These are phyloP conservation scores for Lasioglossum oenotherae DNA, from an alignment of 2,888 invertebrate genomes.

Conservation along the genomic window DNA sequence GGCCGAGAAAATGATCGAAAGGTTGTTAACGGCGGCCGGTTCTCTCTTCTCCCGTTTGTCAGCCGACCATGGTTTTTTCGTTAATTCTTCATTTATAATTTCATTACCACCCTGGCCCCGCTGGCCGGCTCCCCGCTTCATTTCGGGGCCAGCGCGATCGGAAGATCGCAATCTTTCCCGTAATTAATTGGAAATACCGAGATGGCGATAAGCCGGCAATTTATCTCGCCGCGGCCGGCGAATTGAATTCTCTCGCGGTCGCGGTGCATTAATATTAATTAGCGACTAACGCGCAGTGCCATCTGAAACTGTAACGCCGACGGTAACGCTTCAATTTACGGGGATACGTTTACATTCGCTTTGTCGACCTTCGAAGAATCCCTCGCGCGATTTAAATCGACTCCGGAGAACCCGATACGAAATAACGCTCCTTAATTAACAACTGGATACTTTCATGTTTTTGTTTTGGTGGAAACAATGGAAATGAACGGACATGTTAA, in stretches of 20 bases:
- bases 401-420: background rate
- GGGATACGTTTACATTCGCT: slow-evolving; percentile 16
- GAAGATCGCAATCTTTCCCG: slow-evolving; percentile 56
- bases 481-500: too few relatives aligned
- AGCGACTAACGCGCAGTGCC: slow-evolving; percentile 55
- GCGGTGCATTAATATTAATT: slow-evolving; percentile 60
- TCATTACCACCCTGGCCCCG: slow-evolving; percentile 35
- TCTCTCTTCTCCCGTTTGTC: slow-evolving; percentile 18
- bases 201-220: slow-evolving; percentile 57
- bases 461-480: background rate
- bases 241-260: slow-evolving; percentile 59
- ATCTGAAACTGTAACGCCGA: slow-evolving; percentile 52
- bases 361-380: background rate
- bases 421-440: background rate
- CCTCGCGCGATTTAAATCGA: background rate
- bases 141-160: slow-evolving; percentile 39
- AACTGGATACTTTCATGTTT: background rate
- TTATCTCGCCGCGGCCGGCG: slow-evolving; percentile 49
- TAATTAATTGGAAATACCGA: slow-evolving; percentile 62
- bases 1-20: slow-evolving; percentile 1
- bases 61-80: slow-evolving; percentile 7
- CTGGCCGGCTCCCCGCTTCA: slow-evolving; percentile 2
- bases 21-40: slow-evolving; percentile 28
- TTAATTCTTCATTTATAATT: slow-evolving; percentile 51
- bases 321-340: slow-evolving; percentile 52